Evolutionary conservation across 2,888 invertebrate genomes (phyloP), one percentile per base, ranked within the genome.

Genomic region (Drosophila imparisetae): DNA sequence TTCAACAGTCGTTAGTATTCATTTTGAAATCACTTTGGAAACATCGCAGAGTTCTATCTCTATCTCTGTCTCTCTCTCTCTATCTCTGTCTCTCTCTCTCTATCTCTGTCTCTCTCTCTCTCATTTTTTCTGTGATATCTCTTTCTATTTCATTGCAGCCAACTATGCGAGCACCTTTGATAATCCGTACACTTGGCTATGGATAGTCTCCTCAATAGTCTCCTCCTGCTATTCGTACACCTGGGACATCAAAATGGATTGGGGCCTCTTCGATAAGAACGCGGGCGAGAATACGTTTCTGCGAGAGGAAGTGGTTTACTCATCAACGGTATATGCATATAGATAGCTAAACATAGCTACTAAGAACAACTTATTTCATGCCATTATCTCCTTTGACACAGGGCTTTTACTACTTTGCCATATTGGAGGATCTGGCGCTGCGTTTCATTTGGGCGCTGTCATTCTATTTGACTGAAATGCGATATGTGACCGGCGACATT

Each of bases 171-270:
- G 94, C 80, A 93, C 94, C 1, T 95, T 95, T 92, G 95, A 96
- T 83, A 97, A 97, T 93, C 97, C 97, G 42, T 98, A 96, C 93
- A 95, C 98, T 50, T 97, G 97, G 94, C 93, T 97, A 54, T 99
- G 98, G 98, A 95, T 99, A 70, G 94, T 95, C 4, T 95, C 97
- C 50, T 96, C 96, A 83, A 92, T 98, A 38, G 93, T 98, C 4
- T 98, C 98, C 62, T 98, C 99, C 0, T 95, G 97, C 70, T 99
- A 99, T 93, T 98, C 99, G 0, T 98, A 98, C 93, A 96, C 97
- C 2, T 99, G 99, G 99, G 99, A 99, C 93, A 96, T 99, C 40
- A 98, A 97, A 93, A 98, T 99, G 97, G 99, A 99, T 94, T 99
- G 99, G 99, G 99, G 99, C 0, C 94, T 99, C 65, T 96, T 99